Base-by-base conservation (phyloP, 2,797 vertebrate species). In the Ceyx erithaca region DNA sequence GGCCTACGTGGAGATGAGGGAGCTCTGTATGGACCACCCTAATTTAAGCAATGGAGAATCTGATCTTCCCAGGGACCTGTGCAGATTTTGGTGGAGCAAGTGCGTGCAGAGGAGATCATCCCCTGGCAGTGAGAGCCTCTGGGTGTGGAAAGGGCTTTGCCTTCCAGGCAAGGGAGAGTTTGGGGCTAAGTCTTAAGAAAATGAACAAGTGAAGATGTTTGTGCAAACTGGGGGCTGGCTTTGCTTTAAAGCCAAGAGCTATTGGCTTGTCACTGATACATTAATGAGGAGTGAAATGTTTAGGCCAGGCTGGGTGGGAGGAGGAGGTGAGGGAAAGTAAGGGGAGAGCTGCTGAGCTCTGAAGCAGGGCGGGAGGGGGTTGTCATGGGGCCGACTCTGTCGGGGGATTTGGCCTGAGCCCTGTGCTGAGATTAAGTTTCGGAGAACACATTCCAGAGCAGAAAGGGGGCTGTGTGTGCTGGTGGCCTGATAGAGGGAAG, bases 381-480 rank as follows among this genome's bases (percentile, higher is more conserved):
- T 97, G 95, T 97, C 95, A 97, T 72, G 66, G 95, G 96, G 94
- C 95, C 57, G 77, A 95, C 96, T 96, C 97, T 96, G 87, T 85
- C 46, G 4, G 91, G 95, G 97, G 95, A 97, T 97, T 97, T 97
- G 97, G 97, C 96, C 92, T 80, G 57, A 97, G 94, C 93, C 87
- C 93, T 76, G 52, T 88, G 93, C 95, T 16, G 91, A 97, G 97
- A 97, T 98, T 97, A 97, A 97, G 94, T 98, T 98, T 98, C 97
- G 80, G 85, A 97, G 97, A 96, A 94, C 93, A 69, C 97, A 97
- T 98, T 98, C 98, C 98, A 96, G 96, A 98, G 96, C 95, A 98
- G 97, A 98, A 98, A 97, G 95, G 95, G 83, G 86, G 75, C 97
- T 98, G 97, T 98, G 98, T 98, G 97, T 73, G 57, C 97, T 96